Base-by-base conservation (phyloP, 2,888 invertebrate genomes). In the Heliothis peltigera region DNA sequence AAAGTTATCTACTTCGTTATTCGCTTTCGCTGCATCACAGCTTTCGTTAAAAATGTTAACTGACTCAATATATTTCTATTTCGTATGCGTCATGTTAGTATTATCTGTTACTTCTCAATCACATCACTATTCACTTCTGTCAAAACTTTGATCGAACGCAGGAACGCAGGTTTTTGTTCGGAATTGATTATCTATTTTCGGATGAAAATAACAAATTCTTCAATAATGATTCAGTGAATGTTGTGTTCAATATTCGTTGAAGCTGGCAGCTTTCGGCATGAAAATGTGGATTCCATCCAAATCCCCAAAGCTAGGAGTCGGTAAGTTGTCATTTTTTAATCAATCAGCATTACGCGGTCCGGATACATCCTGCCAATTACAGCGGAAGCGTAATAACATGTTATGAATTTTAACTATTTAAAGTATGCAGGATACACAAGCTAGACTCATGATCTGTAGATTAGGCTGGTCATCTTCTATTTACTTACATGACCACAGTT, bases 221-320 rank as follows among this genome's bases (percentile, higher is more conserved):
- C 46, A 75, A 81, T 68, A 63, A 85, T 82, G 85, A 77, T 78
- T 77, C 72, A 82, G 70, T 76, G 66, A 70, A 68, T 68, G 49
- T 57, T 76, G 64, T 51, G 59, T n/a, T 48, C 18, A 46, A 56
- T 58, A 64, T 32, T 60, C 42, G 61, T 67, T 52, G 44, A 65
- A 65, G 64, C 63, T 59, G 64, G 66, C 62, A 58, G 64, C 46
- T 64, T 58, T 54, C 46, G 67, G 68, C 69, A 59, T 56, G 51
- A 91, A 90, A 89, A 97, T 97, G 97, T 97, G 97, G 97, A 96
- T 96, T 85, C 96, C 97, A 77, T 96, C 96, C 75, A 97, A 97
- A 94, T 96, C 96, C 71, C 96, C 96, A 80, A 97, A 97, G 95
- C 96, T 97, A 92, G 97, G 96, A 84, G 97, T 97, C 91, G 97